These are phyloP conservation scores for Cromileptes altivelis DNA, from an alignment of 2,113 vertebrate species.

Conservation along the genomic window DNA sequence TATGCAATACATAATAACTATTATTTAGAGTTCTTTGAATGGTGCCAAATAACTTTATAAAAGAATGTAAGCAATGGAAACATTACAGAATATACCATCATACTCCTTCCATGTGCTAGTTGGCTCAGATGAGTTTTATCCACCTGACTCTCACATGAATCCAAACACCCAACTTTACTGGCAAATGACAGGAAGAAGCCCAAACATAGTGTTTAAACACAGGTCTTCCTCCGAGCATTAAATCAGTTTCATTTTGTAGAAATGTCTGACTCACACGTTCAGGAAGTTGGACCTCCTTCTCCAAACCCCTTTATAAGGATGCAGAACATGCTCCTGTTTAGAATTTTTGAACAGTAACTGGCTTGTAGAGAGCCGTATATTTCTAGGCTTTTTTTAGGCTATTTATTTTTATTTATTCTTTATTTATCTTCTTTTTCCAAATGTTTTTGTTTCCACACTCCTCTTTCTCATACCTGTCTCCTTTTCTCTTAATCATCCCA, in stretches of 20 bases:
- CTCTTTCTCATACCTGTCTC: conserved; percentile 20
- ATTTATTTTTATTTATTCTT: conserved; percentile 63
- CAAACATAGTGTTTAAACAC: conserved; percentile 60
- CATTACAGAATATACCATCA: background rate
- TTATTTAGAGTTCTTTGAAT: background rate
- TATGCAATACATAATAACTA: no score
- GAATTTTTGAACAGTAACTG: conserved; percentile 18
- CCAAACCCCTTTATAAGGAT: conserved; percentile 69
- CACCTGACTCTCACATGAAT: conserved; percentile 6
- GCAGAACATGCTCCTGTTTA: conserved; percentile 39
- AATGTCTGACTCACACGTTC: conserved; percentile 71
- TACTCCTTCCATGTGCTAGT: background rate
- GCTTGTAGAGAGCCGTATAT: background rate
- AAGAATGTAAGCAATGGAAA: background rate
- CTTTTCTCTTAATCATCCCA: conserved; percentile 54
- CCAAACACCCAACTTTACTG: background rate
- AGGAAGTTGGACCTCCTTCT: conserved; percentile 65
- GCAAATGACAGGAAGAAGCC: conserved; percentile 50
- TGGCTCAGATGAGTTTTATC: background rate
- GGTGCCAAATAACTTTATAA: background rate
- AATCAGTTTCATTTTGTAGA: conserved; percentile 56
- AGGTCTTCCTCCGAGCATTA: conserved; percentile 48
- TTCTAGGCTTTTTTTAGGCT: background rate
- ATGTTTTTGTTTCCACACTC: conserved; percentile 61
- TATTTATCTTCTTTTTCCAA: conserved; percentile 38